A percentile compares a stretch with the other conserved stretches of the same genome.
Conservation (phyloP, 2,888 invertebrate genomes). For the Drosophila flavopinicola region DNA sequence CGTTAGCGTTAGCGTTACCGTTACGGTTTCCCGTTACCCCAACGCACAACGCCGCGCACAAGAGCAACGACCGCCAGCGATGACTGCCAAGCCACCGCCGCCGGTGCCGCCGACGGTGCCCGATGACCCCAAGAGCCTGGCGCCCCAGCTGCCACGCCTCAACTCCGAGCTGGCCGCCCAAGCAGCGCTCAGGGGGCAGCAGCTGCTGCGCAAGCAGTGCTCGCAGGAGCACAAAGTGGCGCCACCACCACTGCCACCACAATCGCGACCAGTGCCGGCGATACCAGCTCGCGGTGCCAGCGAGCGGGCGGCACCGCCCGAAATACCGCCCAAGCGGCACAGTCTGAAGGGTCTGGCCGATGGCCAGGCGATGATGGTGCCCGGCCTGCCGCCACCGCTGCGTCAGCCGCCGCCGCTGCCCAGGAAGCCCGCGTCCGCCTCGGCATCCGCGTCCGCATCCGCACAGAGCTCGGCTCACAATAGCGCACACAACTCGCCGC, state of each 20-base stretch:
- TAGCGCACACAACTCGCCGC: slow-evolving; percentile 83
- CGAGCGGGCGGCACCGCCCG: slow-evolving; percentile 82
- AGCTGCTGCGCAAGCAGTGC: slow-evolving; percentile 81
- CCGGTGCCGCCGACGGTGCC: slow-evolving; percentile 60
- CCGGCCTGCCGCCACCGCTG: slow-evolving; percentile 77
- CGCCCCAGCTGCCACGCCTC: slow-evolving; percentile 83
- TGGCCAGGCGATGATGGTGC: slow-evolving; percentile 60
- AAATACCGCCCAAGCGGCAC: slow-evolving; percentile 84
- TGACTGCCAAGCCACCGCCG: slow-evolving; percentile 77
- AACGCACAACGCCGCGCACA: slow-evolving; percentile 46
- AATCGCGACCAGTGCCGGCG: slow-evolving; percentile 82
- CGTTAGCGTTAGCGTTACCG: no score
- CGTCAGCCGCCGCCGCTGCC: slow-evolving; percentile 84
- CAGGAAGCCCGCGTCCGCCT: slow-evolving; percentile 81
- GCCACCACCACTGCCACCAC: slow-evolving; percentile 72
- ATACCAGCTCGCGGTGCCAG: slow-evolving; percentile 83
- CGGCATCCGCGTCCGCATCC: no score
- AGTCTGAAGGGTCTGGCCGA: slow-evolving; percentile 83
- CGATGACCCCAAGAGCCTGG: slow-evolving; percentile 77
- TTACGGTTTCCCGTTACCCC: no score
- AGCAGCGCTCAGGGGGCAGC: slow-evolving; percentile 83
- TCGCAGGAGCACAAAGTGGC: slow-evolving; percentile 67
- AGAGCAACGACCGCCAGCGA: slow-evolving; percentile 31
- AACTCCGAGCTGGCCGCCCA: slow-evolving; percentile 84
- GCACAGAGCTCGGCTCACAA: slow-evolving; percentile 80